Conservation (phyloP, 2,113 vertebrate species). For the Tringa solitaria region DNA sequence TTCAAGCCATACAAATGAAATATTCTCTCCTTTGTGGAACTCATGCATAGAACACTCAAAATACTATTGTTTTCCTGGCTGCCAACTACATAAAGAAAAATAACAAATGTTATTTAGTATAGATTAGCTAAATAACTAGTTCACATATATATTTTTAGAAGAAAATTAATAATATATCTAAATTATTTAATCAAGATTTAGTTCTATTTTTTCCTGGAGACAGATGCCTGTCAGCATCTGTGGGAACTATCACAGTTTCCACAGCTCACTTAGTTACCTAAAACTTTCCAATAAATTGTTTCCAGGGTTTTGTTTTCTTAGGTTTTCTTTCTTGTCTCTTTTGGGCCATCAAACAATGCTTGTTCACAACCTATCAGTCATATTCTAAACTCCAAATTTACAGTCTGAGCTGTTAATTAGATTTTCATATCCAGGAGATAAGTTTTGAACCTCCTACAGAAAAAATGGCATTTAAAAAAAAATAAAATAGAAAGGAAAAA, state of each 20-base stretch:
- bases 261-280: neutral
- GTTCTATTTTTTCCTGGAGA: neutral
- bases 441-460: neutral
- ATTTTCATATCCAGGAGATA: neutral
- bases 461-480: neutral
- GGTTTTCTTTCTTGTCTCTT: neutral
- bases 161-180: neutral
- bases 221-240: neutral
- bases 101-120: neutral
- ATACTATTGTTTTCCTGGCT: neutral
- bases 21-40: slow-evolving; percentile 48
- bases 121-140: neutral
- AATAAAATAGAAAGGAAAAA: no score
- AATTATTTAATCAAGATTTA: neutral
- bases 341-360: neutral
- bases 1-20: slow-evolving; percentile 65
- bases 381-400: neutral
- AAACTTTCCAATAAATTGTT: neutral
- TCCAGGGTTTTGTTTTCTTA: neutral
- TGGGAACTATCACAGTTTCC: neutral
- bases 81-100: neutral
- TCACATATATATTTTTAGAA: neutral
- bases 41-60: slow-evolving; percentile 4
- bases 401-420: neutral
- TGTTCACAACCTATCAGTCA: neutral